Conservation (phyloP, 2,113 vertebrate species). For the Halichoeres trimaculatus region DNA sequence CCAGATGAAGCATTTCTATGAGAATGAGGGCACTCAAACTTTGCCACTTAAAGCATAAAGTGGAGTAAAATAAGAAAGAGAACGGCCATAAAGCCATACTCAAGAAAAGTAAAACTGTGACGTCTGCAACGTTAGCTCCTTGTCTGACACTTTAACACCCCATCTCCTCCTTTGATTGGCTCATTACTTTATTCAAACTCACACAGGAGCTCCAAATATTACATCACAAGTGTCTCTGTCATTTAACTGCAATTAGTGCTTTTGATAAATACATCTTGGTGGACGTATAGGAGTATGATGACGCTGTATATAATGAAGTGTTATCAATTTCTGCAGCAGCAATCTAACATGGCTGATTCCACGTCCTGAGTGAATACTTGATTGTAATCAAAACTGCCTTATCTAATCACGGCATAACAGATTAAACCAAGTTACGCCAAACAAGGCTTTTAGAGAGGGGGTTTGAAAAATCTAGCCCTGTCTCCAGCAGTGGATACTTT, state of each 20-base stretch:
- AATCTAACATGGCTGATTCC: constrained; percentile 27
- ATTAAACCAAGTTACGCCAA: constrained; percentile 39
- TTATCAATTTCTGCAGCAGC: constrained; percentile 17
- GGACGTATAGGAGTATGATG: constrained; percentile 9
- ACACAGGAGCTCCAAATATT: constrained; percentile 19
- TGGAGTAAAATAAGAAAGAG: constrained; percentile 15
- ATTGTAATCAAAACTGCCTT: constrained; percentile 44
- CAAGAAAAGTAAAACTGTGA: too few relatives aligned
- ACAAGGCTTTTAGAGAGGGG: constrained; percentile 14
- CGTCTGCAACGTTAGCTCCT: too few relatives aligned
- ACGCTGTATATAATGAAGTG: constrained; percentile 35
- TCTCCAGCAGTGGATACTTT: constrained; percentile 8
- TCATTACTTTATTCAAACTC: constrained; percentile 26
- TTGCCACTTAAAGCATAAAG: constrained; percentile 11
- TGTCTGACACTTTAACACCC: constrained; percentile 10
- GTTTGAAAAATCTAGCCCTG: constrained; percentile 8
- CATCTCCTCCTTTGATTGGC: not conserved
- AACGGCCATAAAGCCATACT: not conserved
- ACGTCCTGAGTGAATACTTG: constrained; percentile 44
- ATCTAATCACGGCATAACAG: constrained; percentile 45
- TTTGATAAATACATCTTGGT: constrained; percentile 36
- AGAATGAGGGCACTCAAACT: constrained; percentile 24
- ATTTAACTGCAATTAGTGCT: constrained; percentile 43
- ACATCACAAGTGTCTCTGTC: constrained; percentile 20
- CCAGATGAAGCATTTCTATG: constrained; percentile 20